Evolutionary conservation across 2,888 invertebrate species (phyloP), one percentile per base, ranked within the genome.

Genomic region (Dascillus cervinus): DNA sequence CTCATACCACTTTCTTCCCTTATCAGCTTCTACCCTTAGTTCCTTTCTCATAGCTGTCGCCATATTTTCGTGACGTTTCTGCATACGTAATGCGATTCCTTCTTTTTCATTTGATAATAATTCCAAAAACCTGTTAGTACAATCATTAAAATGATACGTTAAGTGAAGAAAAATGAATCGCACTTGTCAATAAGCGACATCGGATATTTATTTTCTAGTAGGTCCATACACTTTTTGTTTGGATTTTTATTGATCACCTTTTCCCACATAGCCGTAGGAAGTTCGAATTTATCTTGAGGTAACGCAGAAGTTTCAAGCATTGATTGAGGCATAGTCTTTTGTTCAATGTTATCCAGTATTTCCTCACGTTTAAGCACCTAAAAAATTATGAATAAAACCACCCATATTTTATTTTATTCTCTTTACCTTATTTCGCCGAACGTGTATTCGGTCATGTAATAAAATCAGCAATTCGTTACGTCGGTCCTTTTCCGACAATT

Each of bases 231-330:
- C 22, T 54, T 53, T 32, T 50, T 58, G 3, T 39, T 47, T 0
- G 64, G 64, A 10, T 54, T 52, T 37, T 58, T 55, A 27, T 59
- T 59, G 22, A 64, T 64, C 3, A 55, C 62, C 35, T 62, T 60
- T 28, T 60, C 58, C 65, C 65, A 65, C 63, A 65, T 64, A 3
- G 52, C 53, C 1, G 54, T 48, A 2, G 64, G 62, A 20, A 63
- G 37, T 25, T 56, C 50, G 26, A 55, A 54, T 28, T 49, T 53
- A 24, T 63, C 60, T 12, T 56, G 54, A 2, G 47, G 42, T 5
- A 47, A 29, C 2, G 46, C 43, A 1, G 61, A 55, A 6, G 49
- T 41, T 12, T 62, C 60, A 34, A 62, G 62, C 44, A 62, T 53
- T 4, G 62, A 60, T 20, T 44, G 38, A 11, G 52, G 50, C 41